Evolutionary conservation across 2,113 vertebrate genomes (phyloP).

Genomic region (Atlantisia rogersi): DNA sequence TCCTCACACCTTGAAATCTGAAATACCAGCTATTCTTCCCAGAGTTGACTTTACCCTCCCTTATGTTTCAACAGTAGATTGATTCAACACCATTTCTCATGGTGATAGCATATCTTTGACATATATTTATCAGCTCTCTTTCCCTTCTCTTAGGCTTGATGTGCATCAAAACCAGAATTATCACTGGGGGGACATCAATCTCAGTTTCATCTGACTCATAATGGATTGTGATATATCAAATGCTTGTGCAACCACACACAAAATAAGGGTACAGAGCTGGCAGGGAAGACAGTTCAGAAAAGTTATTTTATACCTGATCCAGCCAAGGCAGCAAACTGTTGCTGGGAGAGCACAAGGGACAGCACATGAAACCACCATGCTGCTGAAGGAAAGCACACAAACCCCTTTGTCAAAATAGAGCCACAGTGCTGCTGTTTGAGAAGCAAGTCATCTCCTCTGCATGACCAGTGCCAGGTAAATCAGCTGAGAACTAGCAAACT

Average conservation of each 20-base stretch:
- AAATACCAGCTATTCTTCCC: constrained; percentile 4
- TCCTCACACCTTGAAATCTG: constrained; percentile 17
- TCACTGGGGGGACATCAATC: neutral
- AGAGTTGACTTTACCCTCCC: neutral
- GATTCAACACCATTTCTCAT: neutral
- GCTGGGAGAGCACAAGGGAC: neutral
- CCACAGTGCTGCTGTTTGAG: neutral
- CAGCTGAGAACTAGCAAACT: neutral
- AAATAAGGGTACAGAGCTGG: rapidly evolving
- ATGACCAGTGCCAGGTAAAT: neutral
- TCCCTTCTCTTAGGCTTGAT: neutral
- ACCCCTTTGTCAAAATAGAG: neutral
- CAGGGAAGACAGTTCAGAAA: neutral
- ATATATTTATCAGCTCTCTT: neutral
- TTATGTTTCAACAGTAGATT: neutral
- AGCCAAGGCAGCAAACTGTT: neutral
- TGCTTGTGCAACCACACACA: neutral
- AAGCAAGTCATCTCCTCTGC: neutral
- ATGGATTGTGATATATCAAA: too few species aligned
- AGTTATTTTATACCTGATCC: neutral
- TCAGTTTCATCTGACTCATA: neutral
- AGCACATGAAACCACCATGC: rapidly evolving
- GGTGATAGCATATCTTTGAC: neutral
- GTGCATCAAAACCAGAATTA: neutral
- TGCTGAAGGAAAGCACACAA: neutral